A percentile compares a stretch with the other conserved stretches of the same genome.
Conservation (phyloP, 2,888 invertebrate species). For the Eupithecia exiguata region DNA sequence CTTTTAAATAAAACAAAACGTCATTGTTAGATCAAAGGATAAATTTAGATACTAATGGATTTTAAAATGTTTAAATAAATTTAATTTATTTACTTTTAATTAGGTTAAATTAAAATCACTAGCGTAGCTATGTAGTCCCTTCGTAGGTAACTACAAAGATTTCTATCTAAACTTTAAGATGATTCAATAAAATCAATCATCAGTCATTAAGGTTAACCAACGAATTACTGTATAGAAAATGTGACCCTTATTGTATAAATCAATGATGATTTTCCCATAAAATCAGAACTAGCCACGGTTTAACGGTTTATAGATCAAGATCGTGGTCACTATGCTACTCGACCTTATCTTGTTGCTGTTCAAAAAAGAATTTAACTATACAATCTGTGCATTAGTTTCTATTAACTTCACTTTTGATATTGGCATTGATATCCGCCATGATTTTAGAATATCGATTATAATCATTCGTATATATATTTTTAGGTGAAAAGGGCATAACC, state of each 20-base stretch:
- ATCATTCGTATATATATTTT: neutral
- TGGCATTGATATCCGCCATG: neutral
- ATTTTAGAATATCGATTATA: neutral
- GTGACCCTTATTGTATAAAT: neutral
- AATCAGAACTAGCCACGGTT: neutral
- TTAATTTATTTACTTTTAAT: constrained; percentile 15
- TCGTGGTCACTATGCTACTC: neutral
- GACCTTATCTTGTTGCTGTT: neutral
- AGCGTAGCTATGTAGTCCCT: neutral
- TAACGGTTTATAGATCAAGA: neutral
- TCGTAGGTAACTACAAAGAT: neutral
- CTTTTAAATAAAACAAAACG: constrained; percentile 31
- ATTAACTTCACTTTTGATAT: neutral
- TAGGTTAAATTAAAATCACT: neutral
- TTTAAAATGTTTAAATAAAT: constrained; percentile 5
- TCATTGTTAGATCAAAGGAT: constrained; percentile 35
- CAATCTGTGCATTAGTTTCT: neutral
- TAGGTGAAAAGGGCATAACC: neutral
- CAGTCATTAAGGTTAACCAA: neutral
- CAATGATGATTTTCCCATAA: neutral
- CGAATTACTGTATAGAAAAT: neutral
- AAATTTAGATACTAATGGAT: constrained; percentile 14
- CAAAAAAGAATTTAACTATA: neutral
- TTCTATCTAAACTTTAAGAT: neutral
- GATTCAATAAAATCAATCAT: neutral